phyloP scores from a whole-genome alignment of 1,140 invertebrate species.

The Mizuhopecten yessoensis region DNA sequence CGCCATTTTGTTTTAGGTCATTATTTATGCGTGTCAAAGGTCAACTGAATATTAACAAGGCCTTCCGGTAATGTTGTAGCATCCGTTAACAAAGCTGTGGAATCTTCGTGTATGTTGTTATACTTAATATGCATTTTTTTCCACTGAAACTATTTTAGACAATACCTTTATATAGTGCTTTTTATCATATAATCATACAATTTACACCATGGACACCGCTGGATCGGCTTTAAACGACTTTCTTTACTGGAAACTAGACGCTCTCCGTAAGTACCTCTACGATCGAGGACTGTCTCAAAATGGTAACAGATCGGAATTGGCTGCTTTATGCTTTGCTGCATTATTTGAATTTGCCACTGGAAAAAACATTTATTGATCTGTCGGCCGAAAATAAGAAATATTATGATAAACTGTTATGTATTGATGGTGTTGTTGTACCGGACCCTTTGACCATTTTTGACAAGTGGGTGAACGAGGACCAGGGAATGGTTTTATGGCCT shows the following conservation, averaged over 20 bases:
- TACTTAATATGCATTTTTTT: background rate
- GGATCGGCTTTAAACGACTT: slow-evolving; percentile 39
- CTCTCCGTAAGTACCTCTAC: slow-evolving; percentile 30
- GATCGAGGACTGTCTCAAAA: slow-evolving; percentile 20
- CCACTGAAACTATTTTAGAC: background rate
- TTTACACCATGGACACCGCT: slow-evolving; percentile 48
- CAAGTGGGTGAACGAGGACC: too few species aligned
- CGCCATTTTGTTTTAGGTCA: too few species aligned
- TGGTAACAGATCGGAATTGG: slow-evolving; percentile 42
- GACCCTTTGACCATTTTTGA: background rate
- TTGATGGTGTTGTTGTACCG: slow-evolving; percentile 1
- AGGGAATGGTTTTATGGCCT: too few species aligned
- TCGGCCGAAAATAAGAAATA: background rate
- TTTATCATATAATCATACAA: background rate
- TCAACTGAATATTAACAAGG: background rate
- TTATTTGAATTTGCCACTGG: background rate
- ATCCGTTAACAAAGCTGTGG: background rate
- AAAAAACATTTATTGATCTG: background rate
- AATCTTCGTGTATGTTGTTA: background rate
- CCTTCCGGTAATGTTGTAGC: background rate
- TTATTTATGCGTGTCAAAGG: too few species aligned
- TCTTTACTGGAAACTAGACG: slow-evolving; percentile 43
- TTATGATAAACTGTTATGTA: background rate
- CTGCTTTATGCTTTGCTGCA: slow-evolving; percentile 14
- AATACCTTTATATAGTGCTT: background rate